phyloP scores from a whole-genome alignment of 64 coral and sea anemone species.

The Porites australiensis region DNA sequence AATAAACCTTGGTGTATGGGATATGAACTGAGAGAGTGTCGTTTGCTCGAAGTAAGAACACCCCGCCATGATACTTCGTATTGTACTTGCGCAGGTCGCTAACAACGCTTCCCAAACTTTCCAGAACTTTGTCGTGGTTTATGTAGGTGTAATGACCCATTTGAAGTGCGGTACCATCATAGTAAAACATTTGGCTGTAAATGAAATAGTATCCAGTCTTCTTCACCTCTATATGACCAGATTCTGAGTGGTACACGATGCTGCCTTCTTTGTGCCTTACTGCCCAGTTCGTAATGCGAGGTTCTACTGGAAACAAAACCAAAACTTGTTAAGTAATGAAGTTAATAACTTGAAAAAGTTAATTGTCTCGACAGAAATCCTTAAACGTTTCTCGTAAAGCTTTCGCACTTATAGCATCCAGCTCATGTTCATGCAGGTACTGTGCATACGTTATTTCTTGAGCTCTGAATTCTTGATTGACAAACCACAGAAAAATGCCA shows the following conservation, averaged over 20 bases:
- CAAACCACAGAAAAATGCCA: too few relatives aligned
- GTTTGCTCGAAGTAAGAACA: background rate
- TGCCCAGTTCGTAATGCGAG: conserved; percentile 8
- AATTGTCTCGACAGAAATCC: too few relatives aligned
- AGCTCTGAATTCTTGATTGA: too few relatives aligned
- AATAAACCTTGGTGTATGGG: conserved; percentile 10
- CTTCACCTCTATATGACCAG: conserved; percentile 49
- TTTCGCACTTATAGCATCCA: too few relatives aligned
- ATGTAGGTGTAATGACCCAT: conserved; percentile 22
- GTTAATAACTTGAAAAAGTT: too few relatives aligned
- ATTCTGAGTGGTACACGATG: conserved; percentile 40
- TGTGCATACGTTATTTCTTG: too few relatives aligned
- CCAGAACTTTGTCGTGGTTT: conserved; percentile 44
- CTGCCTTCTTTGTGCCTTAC: conserved; percentile 43
- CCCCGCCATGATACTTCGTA: conserved; percentile 53
- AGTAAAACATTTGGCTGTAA: conserved; percentile 63
- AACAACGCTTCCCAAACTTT: conserved; percentile 21
- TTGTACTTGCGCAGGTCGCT: background rate
- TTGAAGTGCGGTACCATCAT: background rate
- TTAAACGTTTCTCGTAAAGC: too few relatives aligned
- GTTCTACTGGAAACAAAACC: background rate
- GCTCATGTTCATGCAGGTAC: too few relatives aligned
- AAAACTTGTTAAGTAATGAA: background rate
- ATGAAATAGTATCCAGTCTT: conserved; percentile 56
- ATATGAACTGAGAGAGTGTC: conserved; percentile 33